Evolutionary conservation across 1,140 invertebrate genomes (phyloP), one percentile per base, ranked within the genome.

Genomic region (Probaryconus sp.): DNA sequence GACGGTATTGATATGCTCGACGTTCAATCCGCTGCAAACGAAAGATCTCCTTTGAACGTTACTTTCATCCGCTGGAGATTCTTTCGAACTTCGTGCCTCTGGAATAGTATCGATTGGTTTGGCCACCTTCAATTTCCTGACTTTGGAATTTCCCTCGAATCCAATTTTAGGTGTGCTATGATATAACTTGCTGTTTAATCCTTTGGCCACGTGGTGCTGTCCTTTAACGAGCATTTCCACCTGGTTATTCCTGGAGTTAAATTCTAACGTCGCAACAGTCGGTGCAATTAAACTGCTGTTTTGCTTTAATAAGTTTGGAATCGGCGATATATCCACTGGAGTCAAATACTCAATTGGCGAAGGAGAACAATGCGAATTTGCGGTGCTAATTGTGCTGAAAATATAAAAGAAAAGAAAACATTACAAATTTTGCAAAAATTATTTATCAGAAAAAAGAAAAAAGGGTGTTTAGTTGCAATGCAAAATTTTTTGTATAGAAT

Each of bases 91-190:
- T 11, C 0, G 31, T 30, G n/a, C 28, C 21, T 58, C 24, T 1
- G 3, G 3, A 7, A 43, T 65, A 7, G 9, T 16, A 53, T 63
- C 33, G 5, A 42, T 63, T 1, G 33, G 6, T 11, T 28, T 33
- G 9, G 14, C 5, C 6, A 11, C 60, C 24, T 37, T 13, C 3
- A 3, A 2, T 42, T 53, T 3, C 2, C 20, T 2, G 45, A 38
- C 6, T 35, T 61, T 11, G n/a, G n/a, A n/a, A n/a, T n/a, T n/a
- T n/a, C n/a, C n/a, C n/a, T n/a, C n/a, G 0, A 9, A 37, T 47
- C 33, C 3, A 14, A 13, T 24, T 40, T 78, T 78, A 5, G 76
- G 76, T 2, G 76, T 78, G 35, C 76, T 78, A 17, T 76, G 76
- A 24, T 63, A 72, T 6, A 74, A 26, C 30, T 61, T 77, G 13